Percentiles rank a stretch among this genome's conserved stretches.
Conservation (phyloP, 2,113 vertebrate genomes). For the human region GRCh38 chr12:112323001-112323500, state of each 20-base stretch:
- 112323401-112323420: background rate
- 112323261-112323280: slow-evolving; percentile 90
- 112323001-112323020: slow-evolving; percentile 89
- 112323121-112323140: too few species aligned
- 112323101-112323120: too few species aligned
- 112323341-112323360: background rate
- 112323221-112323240: slow-evolving; percentile 73
- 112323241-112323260: slow-evolving; percentile 87
- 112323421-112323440: background rate
- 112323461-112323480: background rate
- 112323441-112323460: background rate
- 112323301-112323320: background rate
- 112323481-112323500: background rate
- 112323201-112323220: too few species aligned
- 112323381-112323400: background rate
- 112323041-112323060: slow-evolving; percentile 95
- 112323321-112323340: background rate
- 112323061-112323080: slow-evolving; percentile 94
- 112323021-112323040: slow-evolving; percentile 94
- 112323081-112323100: slow-evolving; percentile 88
- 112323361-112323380: background rate
- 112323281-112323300: slow-evolving; percentile 78
- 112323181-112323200: too few species aligned
- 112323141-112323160: too few species aligned
- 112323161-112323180: too few species aligned